These are phyloP conservation scores for Fregetta grallaria DNA, from an alignment of 2,113 vertebrate genomes.

Conservation along the genomic window DNA sequence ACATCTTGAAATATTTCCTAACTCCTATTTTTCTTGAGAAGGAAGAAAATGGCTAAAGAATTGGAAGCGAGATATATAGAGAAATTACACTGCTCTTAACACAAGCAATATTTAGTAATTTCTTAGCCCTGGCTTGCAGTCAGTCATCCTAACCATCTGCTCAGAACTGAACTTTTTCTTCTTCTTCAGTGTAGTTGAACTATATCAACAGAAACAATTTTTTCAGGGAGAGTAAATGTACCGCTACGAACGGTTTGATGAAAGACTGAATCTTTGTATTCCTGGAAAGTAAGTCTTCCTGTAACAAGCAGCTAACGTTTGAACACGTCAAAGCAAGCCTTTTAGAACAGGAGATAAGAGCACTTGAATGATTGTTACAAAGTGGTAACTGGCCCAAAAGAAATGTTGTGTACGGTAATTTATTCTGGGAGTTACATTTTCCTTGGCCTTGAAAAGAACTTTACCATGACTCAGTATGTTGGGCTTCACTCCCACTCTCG, in stretches of 20 bases:
- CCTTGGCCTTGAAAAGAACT: background rate
- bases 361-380: conserved; percentile 32
- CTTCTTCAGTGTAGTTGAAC: conserved; percentile 51
- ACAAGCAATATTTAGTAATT: conserved; percentile 21
- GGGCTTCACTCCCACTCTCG: background rate
- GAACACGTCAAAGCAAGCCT: conserved; percentile 39
- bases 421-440: conserved; percentile 31
- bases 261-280: conserved; percentile 48
- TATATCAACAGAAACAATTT: conserved; percentile 62
- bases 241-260: background rate
- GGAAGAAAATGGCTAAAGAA: background rate
- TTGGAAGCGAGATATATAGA: background rate
- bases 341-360: conserved; percentile 53
- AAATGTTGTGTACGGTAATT: conserved; percentile 18
- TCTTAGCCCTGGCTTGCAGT: conserved; percentile 25
- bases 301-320: conserved; percentile 50
- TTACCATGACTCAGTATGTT: conserved; percentile 10
- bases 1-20: background rate
- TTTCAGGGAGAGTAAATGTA: conserved; percentile 53
- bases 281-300: conserved; percentile 49
- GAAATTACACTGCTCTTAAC: conserved; percentile 28
- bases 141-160: conserved; percentile 54
- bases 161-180: conserved; percentile 60
- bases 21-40: background rate
- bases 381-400: conserved; percentile 30